Base-by-base conservation (phyloP, 2,888 invertebrate species). In the Drosophila stalkeri region DNA sequence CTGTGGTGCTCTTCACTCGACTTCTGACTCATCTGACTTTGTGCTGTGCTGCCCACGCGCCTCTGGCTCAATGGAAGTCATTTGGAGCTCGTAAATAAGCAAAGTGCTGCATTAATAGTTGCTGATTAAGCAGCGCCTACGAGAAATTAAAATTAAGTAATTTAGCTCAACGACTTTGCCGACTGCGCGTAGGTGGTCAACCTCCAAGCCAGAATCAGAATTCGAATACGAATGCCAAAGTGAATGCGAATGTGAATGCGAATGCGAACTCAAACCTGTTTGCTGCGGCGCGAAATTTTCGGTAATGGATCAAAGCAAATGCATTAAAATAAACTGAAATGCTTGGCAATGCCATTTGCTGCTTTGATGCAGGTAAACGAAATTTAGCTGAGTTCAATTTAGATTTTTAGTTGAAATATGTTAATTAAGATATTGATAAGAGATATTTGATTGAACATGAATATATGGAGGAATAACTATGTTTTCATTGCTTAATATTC, bases 91-190 rank as follows among this genome's bases (percentile, higher is more conserved):
- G 91, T 91, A 91, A 91, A 92, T 92, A 91, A 92, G 81, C 87
- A 86, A 81, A 91, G 89, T 91, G 92, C 89, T 84, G 87, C 89
- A 83, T 91, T 92, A 92, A 92, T 92, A 92, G 92, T 86, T 91
- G 91, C 91, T 92, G 92, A 92, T 92, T 92, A 92, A 92, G 92
- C 92, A 91, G 85, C 86, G 78, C 87, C 84, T 82, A 86, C 84
- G 80, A 61, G 62, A 88, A 81, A 82, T 84, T 77, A 67, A 86
- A 88, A 86, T 86, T 88, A 88, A 86, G 86, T 86, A 88, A 88
- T 88, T 86, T 86, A 75, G 61, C 56, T 71, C 69, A 66, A 46
- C 60, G 76, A 59, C 65, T 57, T 18, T 46, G 44, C 44, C 14
- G n/a, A 49, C 37, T 55, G 37, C 61, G 27, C 59, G 80, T 81